Percentiles rank a stretch among this genome's conserved stretches.
Evolutionary conservation across 2,888 invertebrate species (phyloP).

Genomic region (Chloroclystis v-ata): DNA sequence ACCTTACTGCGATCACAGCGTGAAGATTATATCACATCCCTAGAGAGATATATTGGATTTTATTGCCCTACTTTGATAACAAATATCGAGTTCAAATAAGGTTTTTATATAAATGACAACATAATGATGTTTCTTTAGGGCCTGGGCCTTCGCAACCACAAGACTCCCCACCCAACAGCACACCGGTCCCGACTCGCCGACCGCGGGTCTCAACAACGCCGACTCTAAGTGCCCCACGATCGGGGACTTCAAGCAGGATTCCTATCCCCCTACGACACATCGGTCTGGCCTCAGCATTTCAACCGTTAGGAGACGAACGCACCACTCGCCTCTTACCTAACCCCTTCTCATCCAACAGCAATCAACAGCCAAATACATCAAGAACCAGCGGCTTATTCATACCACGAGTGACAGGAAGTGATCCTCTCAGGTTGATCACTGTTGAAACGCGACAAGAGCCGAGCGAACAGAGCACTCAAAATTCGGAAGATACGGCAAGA

Average conservation of each 20-base stretch:
- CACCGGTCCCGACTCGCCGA: neutral
- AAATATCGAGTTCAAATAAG: too few species aligned
- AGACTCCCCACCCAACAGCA: constrained; percentile 42
- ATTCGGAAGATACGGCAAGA: neutral
- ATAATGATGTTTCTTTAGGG: neutral
- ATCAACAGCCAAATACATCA: constrained; percentile 35
- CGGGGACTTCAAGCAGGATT: neutral
- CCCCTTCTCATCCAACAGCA: constrained; percentile 54
- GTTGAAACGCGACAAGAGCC: neutral
- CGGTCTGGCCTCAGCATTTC: constrained; percentile 56
- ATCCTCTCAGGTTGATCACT: neutral
- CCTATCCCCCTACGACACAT: constrained; percentile 49
- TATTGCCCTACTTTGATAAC: too few species aligned
- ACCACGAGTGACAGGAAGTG: too few species aligned
- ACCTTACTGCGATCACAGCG: too few species aligned
- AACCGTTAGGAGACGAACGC: constrained; percentile 57
- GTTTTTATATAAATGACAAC: too few species aligned
- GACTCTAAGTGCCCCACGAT: neutral
- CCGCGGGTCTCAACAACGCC: constrained; percentile 23
- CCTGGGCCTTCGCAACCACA: constrained; percentile 45
- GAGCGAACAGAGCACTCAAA: neutral
- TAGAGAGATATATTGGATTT: too few species aligned
- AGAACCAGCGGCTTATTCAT: constrained; percentile 51
- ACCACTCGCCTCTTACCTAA: constrained; percentile 58
- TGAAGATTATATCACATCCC: too few species aligned